A percentile compares a stretch with the other conserved stretches of the same genome.
Evolutionary conservation across 2,113 vertebrate genomes (phyloP).

Genomic region (Leptodactylus fuscus): DNA sequence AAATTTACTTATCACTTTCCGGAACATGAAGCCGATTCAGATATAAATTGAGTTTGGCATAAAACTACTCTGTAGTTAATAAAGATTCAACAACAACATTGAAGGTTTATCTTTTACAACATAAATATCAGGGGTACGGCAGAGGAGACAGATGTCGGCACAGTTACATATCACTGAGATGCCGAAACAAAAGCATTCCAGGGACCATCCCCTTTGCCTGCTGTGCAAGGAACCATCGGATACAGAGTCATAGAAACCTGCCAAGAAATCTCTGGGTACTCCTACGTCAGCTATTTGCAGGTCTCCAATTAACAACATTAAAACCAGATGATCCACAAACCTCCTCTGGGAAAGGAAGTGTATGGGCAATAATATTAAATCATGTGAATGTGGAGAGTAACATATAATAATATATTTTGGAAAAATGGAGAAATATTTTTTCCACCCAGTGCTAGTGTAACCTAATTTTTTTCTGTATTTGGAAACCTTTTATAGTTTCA

Average conservation of each 20-base stretch:
- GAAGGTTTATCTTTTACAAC: neutral
- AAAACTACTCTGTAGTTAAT: no score
- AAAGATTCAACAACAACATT: neutral
- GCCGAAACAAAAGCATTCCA: neutral
- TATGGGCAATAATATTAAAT: neutral
- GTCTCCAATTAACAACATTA: neutral
- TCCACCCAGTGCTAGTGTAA: no score
- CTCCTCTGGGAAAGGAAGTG: neutral
- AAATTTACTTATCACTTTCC: neutral
- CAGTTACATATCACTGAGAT: neutral
- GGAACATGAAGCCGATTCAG: neutral
- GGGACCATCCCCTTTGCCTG: conserved; percentile 18
- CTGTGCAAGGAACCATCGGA: conserved; percentile 17
- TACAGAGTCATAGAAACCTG: neutral
- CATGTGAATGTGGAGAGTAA: no score
- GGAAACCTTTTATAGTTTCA: neutral
- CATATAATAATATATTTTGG: no score
- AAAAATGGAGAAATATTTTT: no score
- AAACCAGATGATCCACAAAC: neutral
- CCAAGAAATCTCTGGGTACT: conserved; percentile 3
- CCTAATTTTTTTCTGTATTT: neutral
- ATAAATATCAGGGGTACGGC: conserved; percentile 4
- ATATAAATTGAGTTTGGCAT: neutral
- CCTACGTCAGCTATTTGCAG: conserved; percentile 1
- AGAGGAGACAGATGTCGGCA: neutral